Percentiles rank a stretch among this genome's conserved stretches.
Conservation (phyloP, 2,797 vertebrate species). For the Characodon lateralis region DNA sequence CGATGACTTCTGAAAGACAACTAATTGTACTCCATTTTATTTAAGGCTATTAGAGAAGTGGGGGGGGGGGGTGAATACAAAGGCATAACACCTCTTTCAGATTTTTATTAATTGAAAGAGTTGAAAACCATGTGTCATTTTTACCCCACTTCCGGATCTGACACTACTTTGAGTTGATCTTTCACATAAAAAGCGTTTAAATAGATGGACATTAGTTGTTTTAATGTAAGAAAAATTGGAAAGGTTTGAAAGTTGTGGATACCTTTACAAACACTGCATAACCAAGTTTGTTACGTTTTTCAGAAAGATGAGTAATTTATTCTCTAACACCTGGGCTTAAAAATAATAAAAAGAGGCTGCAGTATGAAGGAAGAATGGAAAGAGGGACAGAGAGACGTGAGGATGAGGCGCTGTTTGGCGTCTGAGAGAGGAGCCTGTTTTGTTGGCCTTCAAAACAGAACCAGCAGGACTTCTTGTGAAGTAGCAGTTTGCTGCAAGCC, state of each 20-base stretch:
- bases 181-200: no score
- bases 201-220: not conserved
- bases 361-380: conserved; percentile 31
- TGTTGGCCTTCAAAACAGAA: conserved; percentile 56
- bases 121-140: no score
- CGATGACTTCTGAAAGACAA: not conserved
- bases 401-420: conserved; percentile 24
- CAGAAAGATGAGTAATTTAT: conserved; percentile 61
- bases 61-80: not conserved
- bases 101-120: no score
- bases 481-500: conserved; percentile 68
- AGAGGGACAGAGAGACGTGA: conserved; percentile 17
- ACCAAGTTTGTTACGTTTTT: conserved; percentile 57
- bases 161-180: no score
- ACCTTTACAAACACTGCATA: not conserved
- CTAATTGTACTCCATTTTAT: not conserved
- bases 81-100: no score
- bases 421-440: conserved; percentile 59
- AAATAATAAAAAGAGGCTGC: conserved; percentile 55
- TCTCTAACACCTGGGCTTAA: conserved; percentile 60
- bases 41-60: not conserved
- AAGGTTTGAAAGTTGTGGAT: not conserved
- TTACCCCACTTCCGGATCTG: no score
- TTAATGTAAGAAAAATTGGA: not conserved
- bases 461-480: conserved; percentile 69